Percentiles rank a stretch among this genome's conserved stretches.
phyloP scores from a whole-genome alignment of 2,113 vertebrate species.

The Saguinus midas region DNA sequence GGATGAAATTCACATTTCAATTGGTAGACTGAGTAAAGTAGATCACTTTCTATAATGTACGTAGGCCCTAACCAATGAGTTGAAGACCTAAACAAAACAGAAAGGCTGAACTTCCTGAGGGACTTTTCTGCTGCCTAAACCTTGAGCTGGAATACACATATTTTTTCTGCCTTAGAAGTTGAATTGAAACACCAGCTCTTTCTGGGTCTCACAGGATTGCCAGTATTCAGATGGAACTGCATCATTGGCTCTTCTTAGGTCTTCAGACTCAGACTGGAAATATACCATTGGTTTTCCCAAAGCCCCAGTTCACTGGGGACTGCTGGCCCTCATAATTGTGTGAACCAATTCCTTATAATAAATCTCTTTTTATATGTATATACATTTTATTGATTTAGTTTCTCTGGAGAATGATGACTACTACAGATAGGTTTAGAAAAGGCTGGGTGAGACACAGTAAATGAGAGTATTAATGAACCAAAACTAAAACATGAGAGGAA shows the following conservation, averaged over 20 bases:
- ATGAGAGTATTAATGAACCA: not conserved
- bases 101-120: not conserved
- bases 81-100: not conserved
- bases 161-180: not conserved
- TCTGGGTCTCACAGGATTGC: not conserved
- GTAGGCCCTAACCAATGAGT: not conserved
- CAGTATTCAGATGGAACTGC: not conserved
- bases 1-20: not conserved
- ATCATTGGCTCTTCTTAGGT: not conserved
- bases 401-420: not conserved
- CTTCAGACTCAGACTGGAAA: not conserved
- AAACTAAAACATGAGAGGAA: not conserved
- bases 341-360: not conserved
- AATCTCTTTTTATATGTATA: not conserved
- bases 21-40: not conserved
- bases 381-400: not conserved
- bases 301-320: not conserved
- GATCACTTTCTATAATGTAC: not conserved
- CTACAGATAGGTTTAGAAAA: not conserved
- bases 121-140: not conserved
- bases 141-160: not conserved
- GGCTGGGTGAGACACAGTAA: not conserved
- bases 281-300: not conserved
- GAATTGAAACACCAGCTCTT: not conserved
- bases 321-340: not conserved